These are phyloP conservation scores for Elymnias hypermnestra DNA, from an alignment of 1,140 invertebrate genomes.

Conservation along the genomic window DNA sequence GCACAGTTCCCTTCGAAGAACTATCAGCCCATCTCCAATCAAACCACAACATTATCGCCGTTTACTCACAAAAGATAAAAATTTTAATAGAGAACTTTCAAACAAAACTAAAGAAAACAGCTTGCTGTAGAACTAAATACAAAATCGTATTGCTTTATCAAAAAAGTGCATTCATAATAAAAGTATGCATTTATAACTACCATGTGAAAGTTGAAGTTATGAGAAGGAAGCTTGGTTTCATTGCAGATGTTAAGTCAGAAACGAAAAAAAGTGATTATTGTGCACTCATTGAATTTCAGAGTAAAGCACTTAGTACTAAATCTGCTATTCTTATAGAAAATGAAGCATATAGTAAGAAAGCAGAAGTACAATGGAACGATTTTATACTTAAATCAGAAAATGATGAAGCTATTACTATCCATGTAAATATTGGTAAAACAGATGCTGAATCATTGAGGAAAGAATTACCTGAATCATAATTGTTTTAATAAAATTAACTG, in stretches of 20 bases:
- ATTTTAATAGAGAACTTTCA: slow-evolving; percentile 72
- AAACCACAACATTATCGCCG: slow-evolving; percentile 61
- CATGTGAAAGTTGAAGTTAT: slow-evolving; percentile 65
- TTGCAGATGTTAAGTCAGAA: slow-evolving; percentile 53
- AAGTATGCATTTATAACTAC: slow-evolving; percentile 70
- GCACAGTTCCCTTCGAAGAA: slow-evolving; percentile 58
- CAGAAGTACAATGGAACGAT: slow-evolving; percentile 65
- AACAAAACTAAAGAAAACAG: slow-evolving; percentile 63
- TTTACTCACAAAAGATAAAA: slow-evolving; percentile 67
- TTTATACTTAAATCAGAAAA: slow-evolving; percentile 57
- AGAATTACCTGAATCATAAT: slow-evolving; percentile 39
- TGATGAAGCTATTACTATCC: slow-evolving; percentile 66
- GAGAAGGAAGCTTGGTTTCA: slow-evolving; percentile 56
- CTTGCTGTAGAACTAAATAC: slow-evolving; percentile 64
- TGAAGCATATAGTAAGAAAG: slow-evolving; percentile 65
- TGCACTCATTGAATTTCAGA: slow-evolving; percentile 66
- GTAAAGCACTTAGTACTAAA: slow-evolving; percentile 61
- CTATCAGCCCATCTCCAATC: slow-evolving; percentile 54
- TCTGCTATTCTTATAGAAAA: slow-evolving; percentile 63
- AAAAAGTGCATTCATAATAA: slow-evolving; percentile 69
- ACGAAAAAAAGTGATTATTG: slow-evolving; percentile 63
- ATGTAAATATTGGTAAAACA: slow-evolving; percentile 61
- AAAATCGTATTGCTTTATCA: slow-evolving; percentile 62
- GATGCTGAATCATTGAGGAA: slow-evolving; percentile 37
- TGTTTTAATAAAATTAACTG: background rate